Conservation (phyloP, 2,888 invertebrate species). For the Caradrina kadenii region DNA sequence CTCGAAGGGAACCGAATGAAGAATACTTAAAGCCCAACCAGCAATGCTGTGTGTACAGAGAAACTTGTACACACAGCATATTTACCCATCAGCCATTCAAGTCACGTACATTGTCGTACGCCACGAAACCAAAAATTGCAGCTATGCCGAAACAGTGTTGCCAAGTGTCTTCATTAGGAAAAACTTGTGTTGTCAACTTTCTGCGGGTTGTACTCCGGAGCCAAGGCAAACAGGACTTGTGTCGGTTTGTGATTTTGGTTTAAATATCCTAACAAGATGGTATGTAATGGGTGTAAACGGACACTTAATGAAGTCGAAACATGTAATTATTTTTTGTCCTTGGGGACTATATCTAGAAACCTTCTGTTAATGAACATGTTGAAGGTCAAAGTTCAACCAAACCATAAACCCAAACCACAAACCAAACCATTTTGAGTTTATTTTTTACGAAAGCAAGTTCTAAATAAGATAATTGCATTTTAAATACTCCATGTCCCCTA, state of each 20-base stretch:
- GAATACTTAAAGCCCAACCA: constrained; percentile 3
- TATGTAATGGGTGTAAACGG: neutral
- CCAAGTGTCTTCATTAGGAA: constrained; percentile 81
- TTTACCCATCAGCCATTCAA: constrained; percentile 54
- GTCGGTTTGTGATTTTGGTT: constrained; percentile 33
- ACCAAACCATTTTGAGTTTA: too few species aligned
- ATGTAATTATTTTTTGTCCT: too few species aligned
- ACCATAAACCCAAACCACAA: too few species aligned
- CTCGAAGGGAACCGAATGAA: neutral
- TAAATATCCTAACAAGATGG: constrained; percentile 22
- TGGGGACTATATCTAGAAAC: too few species aligned
- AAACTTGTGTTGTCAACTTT: constrained; percentile 65
- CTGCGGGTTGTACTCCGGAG: constrained; percentile 32
- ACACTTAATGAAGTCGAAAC: too few species aligned
- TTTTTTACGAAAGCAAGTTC: too few species aligned
- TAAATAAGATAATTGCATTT: too few species aligned
- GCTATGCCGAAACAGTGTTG: constrained; percentile 71
- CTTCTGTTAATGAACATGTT: too few species aligned
- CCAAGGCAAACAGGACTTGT: constrained; percentile 60
- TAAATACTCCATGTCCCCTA: too few species aligned
- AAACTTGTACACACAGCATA: constrained; percentile 28
- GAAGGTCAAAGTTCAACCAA: too few species aligned
- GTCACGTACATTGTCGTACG: constrained; percentile 58
- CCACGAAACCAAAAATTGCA: constrained; percentile 65
- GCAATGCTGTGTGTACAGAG: too few species aligned